These are phyloP conservation scores for Scomberomorus guttatus DNA, from an alignment of 2,797 vertebrate genomes.

Conservation along the genomic window DNA sequence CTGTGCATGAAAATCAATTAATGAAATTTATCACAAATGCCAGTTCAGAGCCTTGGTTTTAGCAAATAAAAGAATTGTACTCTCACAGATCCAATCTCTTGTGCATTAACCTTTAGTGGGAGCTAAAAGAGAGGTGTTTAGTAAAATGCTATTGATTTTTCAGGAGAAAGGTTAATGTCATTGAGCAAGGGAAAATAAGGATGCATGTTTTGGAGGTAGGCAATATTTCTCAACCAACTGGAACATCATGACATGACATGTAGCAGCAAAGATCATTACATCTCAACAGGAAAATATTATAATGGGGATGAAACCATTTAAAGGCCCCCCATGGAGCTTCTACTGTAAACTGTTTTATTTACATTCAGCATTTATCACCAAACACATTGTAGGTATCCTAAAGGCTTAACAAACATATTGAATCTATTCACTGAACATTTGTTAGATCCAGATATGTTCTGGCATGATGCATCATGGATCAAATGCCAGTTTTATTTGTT, in stretches of 20 bases:
- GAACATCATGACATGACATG: slow-evolving; percentile 3
- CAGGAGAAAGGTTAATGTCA: slow-evolving; percentile 72
- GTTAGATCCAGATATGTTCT: background rate
- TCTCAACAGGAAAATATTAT: slow-evolving; percentile 1
- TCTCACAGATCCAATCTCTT: slow-evolving; percentile 67
- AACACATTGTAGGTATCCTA: background rate
- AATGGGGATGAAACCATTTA: slow-evolving; percentile 13
- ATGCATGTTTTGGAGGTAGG: slow-evolving; percentile 41
- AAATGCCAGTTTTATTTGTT: background rate
- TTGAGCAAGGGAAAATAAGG: slow-evolving; percentile 40
- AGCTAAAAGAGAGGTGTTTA: slow-evolving; percentile 64
- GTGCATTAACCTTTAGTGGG: slow-evolving; percentile 77
- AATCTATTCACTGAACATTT: background rate
- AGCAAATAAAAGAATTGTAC: slow-evolving; percentile 60
- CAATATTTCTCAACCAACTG: slow-evolving; percentile 11
- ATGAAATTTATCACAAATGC: slow-evolving; percentile 59
- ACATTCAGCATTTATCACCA: background rate
- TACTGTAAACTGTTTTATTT: background rate
- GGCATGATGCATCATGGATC: background rate
- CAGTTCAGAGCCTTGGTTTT: slow-evolving; percentile 33
- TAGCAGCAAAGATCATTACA: background rate
- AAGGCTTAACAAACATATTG: background rate
- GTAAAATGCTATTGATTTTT: slow-evolving; percentile 75
- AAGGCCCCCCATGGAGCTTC: background rate
- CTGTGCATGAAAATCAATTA: slow-evolving; percentile 54